Conservation (phyloP, 2,113 vertebrate genomes). For the Scytalopus superciliaris region DNA sequence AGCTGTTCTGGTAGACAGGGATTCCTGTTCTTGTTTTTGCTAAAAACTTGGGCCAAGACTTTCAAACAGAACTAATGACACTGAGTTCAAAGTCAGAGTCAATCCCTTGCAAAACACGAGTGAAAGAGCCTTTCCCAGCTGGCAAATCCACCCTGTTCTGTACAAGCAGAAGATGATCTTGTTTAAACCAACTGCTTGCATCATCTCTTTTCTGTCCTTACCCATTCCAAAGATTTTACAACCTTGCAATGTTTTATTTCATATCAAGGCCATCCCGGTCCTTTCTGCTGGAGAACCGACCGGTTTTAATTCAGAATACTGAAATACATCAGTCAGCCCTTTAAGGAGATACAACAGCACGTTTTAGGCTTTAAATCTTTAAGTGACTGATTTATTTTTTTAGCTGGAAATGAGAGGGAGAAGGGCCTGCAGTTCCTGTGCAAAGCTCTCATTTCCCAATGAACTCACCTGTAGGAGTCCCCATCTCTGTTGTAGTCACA, state of each 20-base stretch:
- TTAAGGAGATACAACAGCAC: not conserved
- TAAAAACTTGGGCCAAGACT: not conserved
- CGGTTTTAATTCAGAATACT: not conserved
- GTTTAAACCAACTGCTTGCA: not conserved
- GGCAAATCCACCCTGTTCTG: not conserved
- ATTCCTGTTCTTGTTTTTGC: not conserved
- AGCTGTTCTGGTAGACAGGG: not conserved
- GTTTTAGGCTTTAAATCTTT: not conserved
- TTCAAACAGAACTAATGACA: not conserved
- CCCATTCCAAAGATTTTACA: not conserved
- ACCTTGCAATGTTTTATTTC: not conserved
- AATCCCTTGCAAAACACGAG: not conserved
- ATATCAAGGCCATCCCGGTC: not conserved
- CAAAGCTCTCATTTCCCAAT: fast-evolving
- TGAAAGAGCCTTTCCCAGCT: not conserved
- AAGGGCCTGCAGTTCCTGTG: not conserved
- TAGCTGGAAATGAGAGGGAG: not conserved
- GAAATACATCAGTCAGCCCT: not conserved
- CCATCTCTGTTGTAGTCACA: slow-evolving; percentile 99
- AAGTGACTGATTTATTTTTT: not conserved
- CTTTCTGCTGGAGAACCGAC: not conserved
- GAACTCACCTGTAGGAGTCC: slow-evolving; percentile 92
- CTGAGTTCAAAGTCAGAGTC: not conserved
- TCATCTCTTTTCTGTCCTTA: not conserved
- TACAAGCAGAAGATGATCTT: not conserved